Percentiles rank a stretch among this genome's conserved stretches.
Evolutionary conservation across 2,113 vertebrate species (phyloP).

Genomic region (Heptranchias perlo): DNA sequence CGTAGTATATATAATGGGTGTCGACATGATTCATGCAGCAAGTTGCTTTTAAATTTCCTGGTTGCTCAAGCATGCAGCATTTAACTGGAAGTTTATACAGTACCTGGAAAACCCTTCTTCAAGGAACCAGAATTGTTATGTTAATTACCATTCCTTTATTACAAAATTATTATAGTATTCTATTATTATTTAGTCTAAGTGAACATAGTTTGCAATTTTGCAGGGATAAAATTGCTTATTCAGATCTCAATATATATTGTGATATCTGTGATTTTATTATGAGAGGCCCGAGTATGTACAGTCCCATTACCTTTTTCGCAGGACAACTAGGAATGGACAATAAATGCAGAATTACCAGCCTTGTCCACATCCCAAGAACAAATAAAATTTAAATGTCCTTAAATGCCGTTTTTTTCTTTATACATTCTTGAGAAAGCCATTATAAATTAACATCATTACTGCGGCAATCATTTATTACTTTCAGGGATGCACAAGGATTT

Average conservation of each 20-base stretch:
- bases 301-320: not conserved
- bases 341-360: not conserved
- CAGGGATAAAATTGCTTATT: not conserved
- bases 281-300: not conserved
- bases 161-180: not conserved
- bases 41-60: conserved; percentile 11
- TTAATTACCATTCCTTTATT: not conserved
- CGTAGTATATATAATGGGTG: not conserved
- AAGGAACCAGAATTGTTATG: not conserved
- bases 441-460: not conserved
- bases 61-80: not conserved
- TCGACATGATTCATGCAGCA: not conserved
- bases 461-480: not conserved
- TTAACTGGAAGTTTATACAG: not conserved
- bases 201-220: not conserved
- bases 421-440: not conserved
- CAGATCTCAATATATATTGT: not conserved
- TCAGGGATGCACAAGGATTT: not conserved
- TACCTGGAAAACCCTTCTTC: not conserved
- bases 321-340: not conserved
- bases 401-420: not conserved
- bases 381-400: not conserved
- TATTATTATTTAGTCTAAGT: not conserved
- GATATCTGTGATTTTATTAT: not conserved
- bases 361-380: not conserved